Evolutionary conservation across 2,888 invertebrate species (phyloP).

Genomic region (Dryadula phaetusa): DNA sequence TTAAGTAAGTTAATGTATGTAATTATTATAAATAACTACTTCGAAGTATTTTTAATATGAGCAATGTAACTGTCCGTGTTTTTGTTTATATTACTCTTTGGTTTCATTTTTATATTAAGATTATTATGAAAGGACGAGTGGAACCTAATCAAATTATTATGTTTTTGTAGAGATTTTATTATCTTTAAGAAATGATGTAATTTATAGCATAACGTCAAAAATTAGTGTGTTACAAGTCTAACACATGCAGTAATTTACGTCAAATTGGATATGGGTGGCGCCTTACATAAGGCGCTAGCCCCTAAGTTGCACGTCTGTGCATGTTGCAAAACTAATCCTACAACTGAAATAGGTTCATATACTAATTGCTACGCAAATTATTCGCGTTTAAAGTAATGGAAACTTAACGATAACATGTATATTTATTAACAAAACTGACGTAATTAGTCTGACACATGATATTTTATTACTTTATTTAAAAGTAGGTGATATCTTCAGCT

Average conservation of each 20-base stretch:
- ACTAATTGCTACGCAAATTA: constrained; percentile 50
- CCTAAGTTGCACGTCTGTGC: constrained; percentile 71
- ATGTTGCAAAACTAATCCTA: constrained; percentile 61
- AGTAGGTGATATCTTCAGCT: constrained; percentile 17
- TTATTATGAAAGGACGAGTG: too few relatives aligned
- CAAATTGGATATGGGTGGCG: constrained; percentile 52
- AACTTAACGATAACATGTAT: constrained; percentile 45
- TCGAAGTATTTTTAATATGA: too few relatives aligned
- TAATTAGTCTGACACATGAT: constrained; percentile 8
- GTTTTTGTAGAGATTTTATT: too few relatives aligned
- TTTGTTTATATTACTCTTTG: not conserved
- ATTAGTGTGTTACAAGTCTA: constrained; percentile 45
- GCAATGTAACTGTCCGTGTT: too few relatives aligned
- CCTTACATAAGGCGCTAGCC: constrained; percentile 73
- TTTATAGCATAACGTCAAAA: constrained; percentile 3
- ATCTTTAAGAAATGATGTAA: not conserved
- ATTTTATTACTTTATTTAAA: constrained; percentile 12
- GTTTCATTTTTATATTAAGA: not conserved
- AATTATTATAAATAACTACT: too few relatives aligned
- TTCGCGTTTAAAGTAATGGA: constrained; percentile 50
- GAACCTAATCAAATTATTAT: too few relatives aligned
- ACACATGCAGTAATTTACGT: constrained; percentile 67
- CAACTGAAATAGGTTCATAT: constrained; percentile 37
- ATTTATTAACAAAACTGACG: constrained; percentile 18
- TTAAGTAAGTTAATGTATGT: not conserved